These are phyloP conservation scores for Drosophila lacteicornis DNA, from an alignment of 1,140 invertebrate species.

Conservation along the genomic window DNA sequence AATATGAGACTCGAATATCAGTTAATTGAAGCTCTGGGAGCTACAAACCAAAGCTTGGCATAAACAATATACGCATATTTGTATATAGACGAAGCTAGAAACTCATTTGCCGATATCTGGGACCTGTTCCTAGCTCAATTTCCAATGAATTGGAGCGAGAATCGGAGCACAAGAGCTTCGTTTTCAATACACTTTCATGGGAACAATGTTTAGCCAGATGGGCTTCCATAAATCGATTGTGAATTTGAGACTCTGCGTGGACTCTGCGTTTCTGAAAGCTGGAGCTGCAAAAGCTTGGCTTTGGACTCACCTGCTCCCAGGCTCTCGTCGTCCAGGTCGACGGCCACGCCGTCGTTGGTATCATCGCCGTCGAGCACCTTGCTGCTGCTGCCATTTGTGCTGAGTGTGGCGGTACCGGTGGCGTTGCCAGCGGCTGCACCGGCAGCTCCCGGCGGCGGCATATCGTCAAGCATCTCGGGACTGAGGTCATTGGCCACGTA, in stretches of 20 bases:
- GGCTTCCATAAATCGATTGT: neutral
- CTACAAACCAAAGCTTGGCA: neutral
- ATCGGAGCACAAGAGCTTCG: neutral
- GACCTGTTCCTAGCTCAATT: neutral
- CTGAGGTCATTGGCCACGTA: conserved; percentile 93
- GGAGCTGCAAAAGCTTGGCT: neutral
- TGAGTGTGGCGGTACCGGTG: conserved; percentile 29
- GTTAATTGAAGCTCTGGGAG: neutral
- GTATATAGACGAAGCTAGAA: neutral
- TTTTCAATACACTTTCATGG: neutral
- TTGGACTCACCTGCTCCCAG: conserved; percentile 85
- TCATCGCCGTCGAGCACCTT: conserved; percentile 69
- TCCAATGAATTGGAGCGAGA: neutral
- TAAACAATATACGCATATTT: neutral
- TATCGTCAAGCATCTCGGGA: conserved; percentile 92
- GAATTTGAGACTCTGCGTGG: neutral
- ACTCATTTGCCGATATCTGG: neutral
- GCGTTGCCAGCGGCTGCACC: conserved; percentile 17
- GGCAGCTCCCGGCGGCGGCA: conserved; percentile 86
- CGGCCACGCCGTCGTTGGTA: conserved; percentile 82
- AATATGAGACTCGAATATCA: neutral
- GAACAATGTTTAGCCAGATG: neutral
- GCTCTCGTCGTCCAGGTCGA: conserved; percentile 82
- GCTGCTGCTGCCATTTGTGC: conserved; percentile 61
- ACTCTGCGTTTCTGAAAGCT: neutral